A percentile compares a stretch with the other conserved stretches of the same genome.
Evolutionary conservation across 2,888 invertebrate species (phyloP).

Genomic region (Pristionchus arcanus): DNA sequence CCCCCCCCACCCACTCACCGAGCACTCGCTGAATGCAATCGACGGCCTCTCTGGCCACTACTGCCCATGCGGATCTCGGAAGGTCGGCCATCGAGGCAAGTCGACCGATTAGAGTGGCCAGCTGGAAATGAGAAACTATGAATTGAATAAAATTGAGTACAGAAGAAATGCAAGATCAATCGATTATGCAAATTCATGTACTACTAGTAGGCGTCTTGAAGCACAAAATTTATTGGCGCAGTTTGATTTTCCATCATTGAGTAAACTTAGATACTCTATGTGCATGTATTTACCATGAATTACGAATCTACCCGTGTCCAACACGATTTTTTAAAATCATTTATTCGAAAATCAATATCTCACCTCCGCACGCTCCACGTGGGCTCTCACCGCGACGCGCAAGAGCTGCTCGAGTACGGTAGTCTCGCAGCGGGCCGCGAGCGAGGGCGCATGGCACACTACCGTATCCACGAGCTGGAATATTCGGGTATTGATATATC

Average conservation of each 20-base stretch:
- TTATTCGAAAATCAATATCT: background rate
- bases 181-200: too few species aligned
- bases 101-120: background rate
- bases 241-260: too few species aligned
- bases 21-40: background rate
- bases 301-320: too few species aligned
- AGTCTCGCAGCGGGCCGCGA: background rate
- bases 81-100: slow-evolving; percentile 3
- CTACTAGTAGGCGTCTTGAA: background rate
- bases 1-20: background rate
- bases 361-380: slow-evolving; percentile 40
- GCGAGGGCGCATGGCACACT: slow-evolving; percentile 20
- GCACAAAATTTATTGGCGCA: background rate
- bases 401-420: background rate
- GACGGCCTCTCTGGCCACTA: background rate
- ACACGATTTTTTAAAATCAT: too few species aligned
- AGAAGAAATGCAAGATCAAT: too few species aligned
- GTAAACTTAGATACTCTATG: too few species aligned
- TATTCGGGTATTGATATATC: too few species aligned
- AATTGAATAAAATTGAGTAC: too few species aligned
- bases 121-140: background rate
- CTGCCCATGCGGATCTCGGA: background rate
- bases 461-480: slow-evolving; percentile 28
- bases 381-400: slow-evolving; percentile 36
- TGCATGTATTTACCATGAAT: too few species aligned